These are phyloP conservation scores for Alligator sinensis DNA, from an alignment of 2,113 vertebrate species.

Conservation along the genomic window DNA sequence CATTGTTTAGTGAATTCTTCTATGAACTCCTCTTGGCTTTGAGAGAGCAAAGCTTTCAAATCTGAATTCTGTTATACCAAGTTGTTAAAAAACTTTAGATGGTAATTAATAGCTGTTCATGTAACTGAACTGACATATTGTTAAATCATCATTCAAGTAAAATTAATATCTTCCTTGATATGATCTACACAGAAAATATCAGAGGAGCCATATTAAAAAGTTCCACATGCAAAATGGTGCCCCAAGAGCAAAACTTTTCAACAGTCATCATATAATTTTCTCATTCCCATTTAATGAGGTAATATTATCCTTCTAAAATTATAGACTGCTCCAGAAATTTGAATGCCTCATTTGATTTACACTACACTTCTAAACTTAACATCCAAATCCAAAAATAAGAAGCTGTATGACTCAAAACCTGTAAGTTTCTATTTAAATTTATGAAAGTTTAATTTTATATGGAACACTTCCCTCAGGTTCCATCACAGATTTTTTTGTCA, in stretches of 20 bases:
- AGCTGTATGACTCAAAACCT: neutral
- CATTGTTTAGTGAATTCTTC: neutral
- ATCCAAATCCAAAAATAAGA: neutral
- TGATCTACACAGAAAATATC: constrained; percentile 41
- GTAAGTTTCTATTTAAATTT: constrained; percentile 32
- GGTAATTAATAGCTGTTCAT: constrained; percentile 15
- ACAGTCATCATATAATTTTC: constrained; percentile 32
- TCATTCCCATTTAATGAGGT: constrained; percentile 33
- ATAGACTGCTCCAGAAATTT: constrained; percentile 18
- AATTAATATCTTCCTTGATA: constrained; percentile 41
- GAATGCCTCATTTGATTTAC: constrained; percentile 16
- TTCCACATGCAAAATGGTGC: neutral
- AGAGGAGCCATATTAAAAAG: neutral
- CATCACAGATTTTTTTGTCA: constrained; percentile 14
- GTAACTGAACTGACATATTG: constrained; percentile 7
- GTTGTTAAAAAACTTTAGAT: constrained; percentile 31
- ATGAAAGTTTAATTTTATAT: constrained; percentile 50
- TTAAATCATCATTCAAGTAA: neutral
- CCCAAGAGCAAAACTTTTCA: constrained; percentile 38
- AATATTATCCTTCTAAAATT: constrained; percentile 55
- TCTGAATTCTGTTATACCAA: neutral
- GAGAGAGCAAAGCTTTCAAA: neutral
- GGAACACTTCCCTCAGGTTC: constrained; percentile 42
- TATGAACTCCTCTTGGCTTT: neutral
- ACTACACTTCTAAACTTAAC: constrained; percentile 47